These are phyloP conservation scores for Apodemia mormo DNA, from an alignment of 2,888 invertebrate genomes.

Conservation along the genomic window DNA sequence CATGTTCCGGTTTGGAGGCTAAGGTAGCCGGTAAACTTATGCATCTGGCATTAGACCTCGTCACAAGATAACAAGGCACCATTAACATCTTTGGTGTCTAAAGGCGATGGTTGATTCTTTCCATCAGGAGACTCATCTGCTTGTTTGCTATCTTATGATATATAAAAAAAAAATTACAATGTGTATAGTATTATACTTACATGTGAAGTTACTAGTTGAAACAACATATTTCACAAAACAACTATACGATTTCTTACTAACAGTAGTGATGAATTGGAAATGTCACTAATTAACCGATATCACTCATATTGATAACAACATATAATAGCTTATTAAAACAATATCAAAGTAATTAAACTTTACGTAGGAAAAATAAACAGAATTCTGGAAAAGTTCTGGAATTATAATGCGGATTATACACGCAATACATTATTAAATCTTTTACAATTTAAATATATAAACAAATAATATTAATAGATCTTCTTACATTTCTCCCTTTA, in stretches of 20 bases:
- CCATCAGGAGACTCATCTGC: no score
- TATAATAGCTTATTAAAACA: not conserved
- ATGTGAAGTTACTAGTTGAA: not conserved
- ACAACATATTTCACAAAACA: not conserved
- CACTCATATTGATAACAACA: not conserved
- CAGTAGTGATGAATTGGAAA: not conserved
- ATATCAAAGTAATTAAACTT: conserved; percentile 1
- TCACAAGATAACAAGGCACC: no score
- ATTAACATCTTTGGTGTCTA: no score
- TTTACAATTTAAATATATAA: not conserved
- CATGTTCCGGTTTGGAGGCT: no score
- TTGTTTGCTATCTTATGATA: no score
- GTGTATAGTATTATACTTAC: not conserved
- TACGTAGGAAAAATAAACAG: conserved; percentile 7
- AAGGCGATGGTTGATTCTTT: no score
- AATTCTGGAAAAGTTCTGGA: no score
- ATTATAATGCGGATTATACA: not conserved
- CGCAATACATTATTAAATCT: not conserved
- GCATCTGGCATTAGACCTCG: no score
- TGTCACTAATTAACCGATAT: not conserved
- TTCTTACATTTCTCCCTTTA: no score
- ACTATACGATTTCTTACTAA: not conserved
- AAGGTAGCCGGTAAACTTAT: no score
- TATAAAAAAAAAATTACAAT: no score
- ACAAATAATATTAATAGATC: no score